Evolutionary conservation across 2,888 invertebrate species (phyloP).

Genomic region (Eilema griseolum): DNA sequence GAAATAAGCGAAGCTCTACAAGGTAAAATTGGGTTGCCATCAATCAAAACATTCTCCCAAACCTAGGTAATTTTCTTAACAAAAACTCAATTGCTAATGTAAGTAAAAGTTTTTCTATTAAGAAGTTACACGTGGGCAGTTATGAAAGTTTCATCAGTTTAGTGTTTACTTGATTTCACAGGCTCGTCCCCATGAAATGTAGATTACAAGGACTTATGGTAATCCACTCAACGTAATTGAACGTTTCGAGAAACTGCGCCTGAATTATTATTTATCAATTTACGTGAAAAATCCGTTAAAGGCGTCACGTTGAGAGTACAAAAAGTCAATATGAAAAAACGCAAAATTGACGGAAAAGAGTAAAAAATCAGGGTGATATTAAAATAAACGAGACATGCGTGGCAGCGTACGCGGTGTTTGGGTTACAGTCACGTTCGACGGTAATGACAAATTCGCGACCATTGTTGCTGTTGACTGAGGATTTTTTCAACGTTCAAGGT

Average conservation of each 20-base stretch:
- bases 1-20: slow-evolving; percentile 48
- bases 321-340: slow-evolving; percentile 65
- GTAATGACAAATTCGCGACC: slow-evolving; percentile 82
- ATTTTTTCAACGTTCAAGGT: slow-evolving; percentile 79
- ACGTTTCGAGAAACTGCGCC: slow-evolving; percentile 49
- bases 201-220: slow-evolving; percentile 69
- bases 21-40: slow-evolving; percentile 38
- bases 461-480: slow-evolving; percentile 75
- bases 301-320: slow-evolving; percentile 72
- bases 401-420: slow-evolving; percentile 67
- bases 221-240: slow-evolving; percentile 51
- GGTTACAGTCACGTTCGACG: slow-evolving; percentile 78
- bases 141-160: slow-evolving; percentile 63
- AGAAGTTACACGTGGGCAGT: slow-evolving; percentile 61
- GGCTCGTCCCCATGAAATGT: slow-evolving; percentile 38
- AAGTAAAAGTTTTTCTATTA: slow-evolving; percentile 66
- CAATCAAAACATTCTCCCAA: slow-evolving; percentile 51
- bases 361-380: slow-evolving; percentile 80
- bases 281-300: slow-evolving; percentile 64
- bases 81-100: slow-evolving; percentile 55
- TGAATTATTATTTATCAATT: slow-evolving; percentile 50
- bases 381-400: slow-evolving; percentile 76
- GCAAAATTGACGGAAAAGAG: slow-evolving; percentile 69
- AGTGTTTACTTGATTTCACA: slow-evolving; percentile 50
- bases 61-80: slow-evolving; percentile 53